Percentiles rank a stretch among this genome's conserved stretches.
phyloP scores from a whole-genome alignment of 2,797 vertebrate species.

The Acropternis orthonyx region DNA sequence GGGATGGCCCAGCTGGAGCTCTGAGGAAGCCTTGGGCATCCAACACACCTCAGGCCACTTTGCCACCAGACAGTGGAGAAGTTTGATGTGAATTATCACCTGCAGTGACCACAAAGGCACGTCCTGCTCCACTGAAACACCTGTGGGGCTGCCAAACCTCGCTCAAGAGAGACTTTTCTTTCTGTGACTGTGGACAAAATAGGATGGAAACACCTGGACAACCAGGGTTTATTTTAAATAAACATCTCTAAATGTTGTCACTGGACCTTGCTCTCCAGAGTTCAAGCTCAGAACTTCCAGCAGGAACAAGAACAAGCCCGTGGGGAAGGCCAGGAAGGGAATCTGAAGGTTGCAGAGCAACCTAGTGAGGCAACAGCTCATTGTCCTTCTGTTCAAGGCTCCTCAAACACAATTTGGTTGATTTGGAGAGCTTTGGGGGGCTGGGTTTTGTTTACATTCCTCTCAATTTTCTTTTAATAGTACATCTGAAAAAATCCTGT shows the following conservation, averaged over 20 bases:
- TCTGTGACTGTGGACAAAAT: background rate
- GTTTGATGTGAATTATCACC: background rate
- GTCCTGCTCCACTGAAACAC: background rate
- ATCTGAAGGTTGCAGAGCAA: background rate
- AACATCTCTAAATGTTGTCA: too few species aligned
- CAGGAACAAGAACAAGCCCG: background rate
- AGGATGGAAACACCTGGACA: background rate
- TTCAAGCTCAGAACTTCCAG: background rate
- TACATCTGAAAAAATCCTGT: background rate
- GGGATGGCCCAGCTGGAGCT: background rate
- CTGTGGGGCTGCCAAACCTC: rapidly evolving
- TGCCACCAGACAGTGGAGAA: background rate
- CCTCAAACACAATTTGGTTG: background rate
- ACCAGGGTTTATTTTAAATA: background rate
- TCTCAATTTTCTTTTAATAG: background rate
- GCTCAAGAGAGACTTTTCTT: background rate
- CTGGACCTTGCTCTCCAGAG: background rate
- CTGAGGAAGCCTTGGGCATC: background rate
- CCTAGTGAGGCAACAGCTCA: background rate
- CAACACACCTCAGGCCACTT: too few species aligned
- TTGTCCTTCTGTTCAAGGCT: background rate
- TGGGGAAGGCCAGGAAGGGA: background rate
- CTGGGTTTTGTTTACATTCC: background rate
- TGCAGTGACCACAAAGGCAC: background rate
- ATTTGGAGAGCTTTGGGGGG: background rate